phyloP scores from a whole-genome alignment of 2,888 invertebrate genomes.

The Amphipyra tragopoginis region DNA sequence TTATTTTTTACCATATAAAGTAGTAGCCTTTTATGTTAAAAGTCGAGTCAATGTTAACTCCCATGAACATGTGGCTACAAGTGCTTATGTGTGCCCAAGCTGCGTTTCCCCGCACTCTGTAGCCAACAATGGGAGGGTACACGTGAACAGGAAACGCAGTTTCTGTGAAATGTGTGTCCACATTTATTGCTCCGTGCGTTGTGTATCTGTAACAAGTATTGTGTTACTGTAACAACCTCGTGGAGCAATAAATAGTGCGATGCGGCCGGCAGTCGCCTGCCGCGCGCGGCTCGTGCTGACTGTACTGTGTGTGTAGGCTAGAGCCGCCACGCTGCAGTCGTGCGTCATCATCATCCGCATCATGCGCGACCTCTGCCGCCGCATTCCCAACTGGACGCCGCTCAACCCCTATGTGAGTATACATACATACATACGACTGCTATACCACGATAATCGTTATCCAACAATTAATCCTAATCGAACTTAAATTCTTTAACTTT shows the following conservation, averaged over 20 bases:
- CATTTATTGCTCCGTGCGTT: conserved; percentile 73
- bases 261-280: conserved; percentile 1
- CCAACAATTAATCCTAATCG: no score
- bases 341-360: conserved; percentile 99
- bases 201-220: no score
- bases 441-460: no score
- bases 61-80: conserved; percentile 89
- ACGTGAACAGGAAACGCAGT: conserved; percentile 78
- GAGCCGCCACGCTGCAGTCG: conserved; percentile 98
- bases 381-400: conserved; percentile 98
- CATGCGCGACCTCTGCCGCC: conserved; percentile 97
- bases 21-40: conserved; percentile 50
- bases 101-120: conserved; percentile 83
- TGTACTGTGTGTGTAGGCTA: conserved; percentile 91
- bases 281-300: conserved; percentile 11
- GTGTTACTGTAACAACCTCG: conserved; percentile 28
- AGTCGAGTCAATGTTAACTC: conserved; percentile 60
- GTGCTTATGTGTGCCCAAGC: conserved; percentile 75
- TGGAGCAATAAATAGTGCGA: conserved; percentile 70
- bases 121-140: conserved; percentile 73
- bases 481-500: no score
- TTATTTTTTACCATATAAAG: conserved; percentile 64
- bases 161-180: conserved; percentile 62
- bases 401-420: conserved; percentile 97
- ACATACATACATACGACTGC: no score